Evolutionary conservation across 2,888 invertebrate species (phyloP).

Genomic region (Oeneis ivallda): DNA sequence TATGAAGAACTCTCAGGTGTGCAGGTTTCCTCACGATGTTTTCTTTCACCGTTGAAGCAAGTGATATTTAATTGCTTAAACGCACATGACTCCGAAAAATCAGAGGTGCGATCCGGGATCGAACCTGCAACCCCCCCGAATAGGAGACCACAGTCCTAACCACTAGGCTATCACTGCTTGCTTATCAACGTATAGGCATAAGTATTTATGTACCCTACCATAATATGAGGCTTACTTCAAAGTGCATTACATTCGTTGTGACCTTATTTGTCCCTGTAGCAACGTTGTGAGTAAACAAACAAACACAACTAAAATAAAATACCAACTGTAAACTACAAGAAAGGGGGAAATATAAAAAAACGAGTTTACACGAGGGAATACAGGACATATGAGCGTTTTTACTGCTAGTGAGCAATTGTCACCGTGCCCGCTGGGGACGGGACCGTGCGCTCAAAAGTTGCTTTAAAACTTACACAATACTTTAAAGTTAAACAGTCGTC

Average conservation of each 20-base stretch:
- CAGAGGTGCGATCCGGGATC: no score
- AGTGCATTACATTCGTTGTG: neutral
- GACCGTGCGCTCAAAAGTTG: constrained; percentile 25
- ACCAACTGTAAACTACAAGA: constrained; percentile 45
- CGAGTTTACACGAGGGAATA: constrained; percentile 45
- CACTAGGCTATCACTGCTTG: no score
- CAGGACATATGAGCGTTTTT: constrained; percentile 48
- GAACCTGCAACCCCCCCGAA: no score
- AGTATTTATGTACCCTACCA: neutral
- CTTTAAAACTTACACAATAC: constrained; percentile 18
- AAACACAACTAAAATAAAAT: constrained; percentile 45
- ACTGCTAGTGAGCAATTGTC: constrained; percentile 56
- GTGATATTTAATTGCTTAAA: no score
- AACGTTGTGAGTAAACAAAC: constrained; percentile 33
- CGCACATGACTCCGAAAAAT: no score
- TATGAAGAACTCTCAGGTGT: no score
- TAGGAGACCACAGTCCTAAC: no score
- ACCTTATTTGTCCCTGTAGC: constrained; percentile 19
- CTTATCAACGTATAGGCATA: no score
- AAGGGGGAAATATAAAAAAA: constrained; percentile 46
- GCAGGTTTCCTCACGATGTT: no score
- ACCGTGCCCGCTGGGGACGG: constrained; percentile 52
- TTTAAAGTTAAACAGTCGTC: neutral
- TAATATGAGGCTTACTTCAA: neutral
- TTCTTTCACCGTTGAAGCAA: no score